Evolutionary conservation across 2,797 vertebrate species (phyloP), one percentile per base, ranked within the genome.

Genomic region (Lacerta bilineata): DNA sequence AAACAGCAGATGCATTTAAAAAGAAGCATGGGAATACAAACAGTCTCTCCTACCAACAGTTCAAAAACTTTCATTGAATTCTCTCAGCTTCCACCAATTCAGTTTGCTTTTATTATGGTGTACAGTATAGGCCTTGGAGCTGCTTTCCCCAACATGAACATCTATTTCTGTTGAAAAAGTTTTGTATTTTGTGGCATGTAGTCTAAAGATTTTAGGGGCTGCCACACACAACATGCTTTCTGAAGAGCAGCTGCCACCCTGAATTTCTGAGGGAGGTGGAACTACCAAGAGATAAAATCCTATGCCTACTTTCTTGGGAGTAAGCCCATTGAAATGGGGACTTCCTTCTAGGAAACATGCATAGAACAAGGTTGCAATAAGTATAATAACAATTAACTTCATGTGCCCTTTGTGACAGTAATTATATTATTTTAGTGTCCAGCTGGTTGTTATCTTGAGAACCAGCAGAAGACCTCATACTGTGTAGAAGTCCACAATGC

Each of bases 341-440:
- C 20, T 23, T 55, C 50, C 50, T 55, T 55, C 50, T 55, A 55
- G 50, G 13, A 55, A 50, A 55, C 50, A 55, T 64, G 61, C 61
- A 64, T 5, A 64, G 61, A 10, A 23, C 18, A 64, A 64, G 61
- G 6, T 2, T 64, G 5, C 20, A 64, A 23, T 18, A 23, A 64
- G 61, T 75, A 83, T 74, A 79, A 17, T 3, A 27, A 61, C 68
- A 88, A 74, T 93, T 41, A 66, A 15, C 79, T 87, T 1, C 8
- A 36, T 82, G 15, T 75, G 29, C 64, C 15, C 55, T 76, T 76
- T 83, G 23, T 83, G 59, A 83, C 80, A 29, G 6, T 61, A 8
- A 15, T 66, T 83, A 15, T 68, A 85, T 92, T 88, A 81, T 96
- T 96, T 83, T 89, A 99, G 99, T 99, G 99, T 95, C 97, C 98